Percentiles rank a stretch among this genome's conserved stretches.
Conservation (phyloP, 2,888 invertebrate genomes). For the Tortrix viridana region DNA sequence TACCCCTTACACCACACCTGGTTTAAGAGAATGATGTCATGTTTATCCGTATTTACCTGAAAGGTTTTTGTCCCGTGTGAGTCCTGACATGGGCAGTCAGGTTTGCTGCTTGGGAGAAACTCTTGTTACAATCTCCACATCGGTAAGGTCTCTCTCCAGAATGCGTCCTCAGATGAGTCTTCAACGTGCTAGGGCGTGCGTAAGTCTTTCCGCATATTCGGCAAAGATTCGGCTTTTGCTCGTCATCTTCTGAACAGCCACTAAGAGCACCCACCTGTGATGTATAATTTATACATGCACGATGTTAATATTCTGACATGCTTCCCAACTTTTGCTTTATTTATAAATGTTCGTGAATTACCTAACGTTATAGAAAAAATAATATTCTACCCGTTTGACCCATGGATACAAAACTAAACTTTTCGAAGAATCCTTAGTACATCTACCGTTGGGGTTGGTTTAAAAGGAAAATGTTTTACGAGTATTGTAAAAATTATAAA, state of each 20-base stretch:
- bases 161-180: conserved; percentile 98
- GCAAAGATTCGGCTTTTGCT: conserved; percentile 94
- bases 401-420: no score
- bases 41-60: conserved; percentile 77
- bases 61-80: conserved; percentile 99
- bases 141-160: conserved; percentile 96
- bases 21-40: no score
- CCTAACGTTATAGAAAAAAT: no score
- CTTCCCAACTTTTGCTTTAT: no score
- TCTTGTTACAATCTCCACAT: conserved; percentile 97
- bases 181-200: conserved; percentile 97
- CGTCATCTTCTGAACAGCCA: conserved; percentile 88
- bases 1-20: no score
- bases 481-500: no score
- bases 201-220: conserved; percentile 98
- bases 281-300: not conserved
- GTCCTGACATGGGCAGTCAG: conserved; percentile 98
- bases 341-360: no score
- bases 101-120: conserved; percentile 99
- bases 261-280: conserved; percentile 77
- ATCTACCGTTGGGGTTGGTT: no score
- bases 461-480: no score
- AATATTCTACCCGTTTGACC: no score
- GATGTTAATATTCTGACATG: not conserved
- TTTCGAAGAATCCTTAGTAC: no score